These are phyloP conservation scores for Catharus bicknelli DNA, from an alignment of 2,113 vertebrate genomes.

Conservation along the genomic window DNA sequence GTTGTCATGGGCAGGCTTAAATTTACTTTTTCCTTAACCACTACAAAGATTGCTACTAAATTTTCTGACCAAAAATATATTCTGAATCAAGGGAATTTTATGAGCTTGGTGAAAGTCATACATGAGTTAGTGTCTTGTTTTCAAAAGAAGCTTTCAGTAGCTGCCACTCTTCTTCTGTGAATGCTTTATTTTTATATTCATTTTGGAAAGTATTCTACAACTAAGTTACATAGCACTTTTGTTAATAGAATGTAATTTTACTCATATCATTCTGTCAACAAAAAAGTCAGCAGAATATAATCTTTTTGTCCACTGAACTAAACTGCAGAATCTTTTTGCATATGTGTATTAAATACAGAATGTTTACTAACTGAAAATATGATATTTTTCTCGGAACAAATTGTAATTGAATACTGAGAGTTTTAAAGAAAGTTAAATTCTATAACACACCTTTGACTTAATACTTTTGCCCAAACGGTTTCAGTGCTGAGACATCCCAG, in stretches of 20 bases:
- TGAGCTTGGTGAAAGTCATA: neutral
- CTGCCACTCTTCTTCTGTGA: neutral
- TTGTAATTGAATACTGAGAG: neutral
- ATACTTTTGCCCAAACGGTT: neutral
- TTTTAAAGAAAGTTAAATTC: neutral
- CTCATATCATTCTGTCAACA: constrained; percentile 8
- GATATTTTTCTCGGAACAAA: neutral
- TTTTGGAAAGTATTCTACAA: neutral
- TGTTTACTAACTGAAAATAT: neutral
- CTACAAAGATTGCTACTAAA: neutral
- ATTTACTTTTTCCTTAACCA: neutral
- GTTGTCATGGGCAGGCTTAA: neutral
- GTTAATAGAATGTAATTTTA: constrained; percentile 41
- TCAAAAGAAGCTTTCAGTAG: neutral
- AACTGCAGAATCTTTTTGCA: neutral
- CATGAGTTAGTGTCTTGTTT: neutral
- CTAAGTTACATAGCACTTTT: constrained; percentile 16
- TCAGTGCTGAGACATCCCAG: neutral
- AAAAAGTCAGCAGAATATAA: neutral
- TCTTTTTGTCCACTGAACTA: neutral
- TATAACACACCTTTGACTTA: neutral
- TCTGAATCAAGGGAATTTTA: neutral
- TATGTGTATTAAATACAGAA: neutral
- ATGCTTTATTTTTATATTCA: neutral
- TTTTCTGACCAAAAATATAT: neutral